A percentile compares a stretch with the other conserved stretches of the same genome.
These are phyloP conservation scores for Ptilonorhynchus violaceus DNA, from an alignment of 2,113 vertebrate species.

Conservation along the genomic window DNA sequence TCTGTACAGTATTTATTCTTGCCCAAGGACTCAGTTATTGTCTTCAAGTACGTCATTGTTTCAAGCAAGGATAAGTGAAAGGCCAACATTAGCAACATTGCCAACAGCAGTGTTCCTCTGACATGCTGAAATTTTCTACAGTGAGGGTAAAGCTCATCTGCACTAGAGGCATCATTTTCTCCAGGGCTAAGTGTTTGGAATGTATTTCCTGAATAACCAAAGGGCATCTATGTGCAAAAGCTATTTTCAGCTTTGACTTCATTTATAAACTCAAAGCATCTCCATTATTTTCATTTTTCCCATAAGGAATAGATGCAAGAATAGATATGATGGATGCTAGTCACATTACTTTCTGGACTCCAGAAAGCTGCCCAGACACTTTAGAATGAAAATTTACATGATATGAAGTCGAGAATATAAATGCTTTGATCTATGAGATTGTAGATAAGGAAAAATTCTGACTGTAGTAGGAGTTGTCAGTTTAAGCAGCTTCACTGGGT, in stretches of 20 bases:
- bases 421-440: neutral
- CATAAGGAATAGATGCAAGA: neutral
- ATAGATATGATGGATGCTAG: neutral
- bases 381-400: neutral
- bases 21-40: neutral
- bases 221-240: neutral
- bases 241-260: conserved; percentile 9
- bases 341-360: neutral
- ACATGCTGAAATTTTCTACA: neutral
- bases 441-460: neutral
- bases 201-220: conserved; percentile 10
- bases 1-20: neutral
- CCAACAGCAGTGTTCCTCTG: neutral
- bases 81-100: neutral
- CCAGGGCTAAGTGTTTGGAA: neutral
- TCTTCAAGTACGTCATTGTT: neutral
- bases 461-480: neutral
- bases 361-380: neutral
- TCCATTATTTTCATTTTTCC: neutral
- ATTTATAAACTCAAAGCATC: neutral
- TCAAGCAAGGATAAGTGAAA: conserved; percentile 20
- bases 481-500: neutral
- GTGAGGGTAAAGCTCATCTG: neutral
- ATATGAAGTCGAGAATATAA: neutral
- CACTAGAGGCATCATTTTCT: neutral